Conservation (phyloP, 2,888 invertebrate genomes). For the Brachypalpus laphriformis region DNA sequence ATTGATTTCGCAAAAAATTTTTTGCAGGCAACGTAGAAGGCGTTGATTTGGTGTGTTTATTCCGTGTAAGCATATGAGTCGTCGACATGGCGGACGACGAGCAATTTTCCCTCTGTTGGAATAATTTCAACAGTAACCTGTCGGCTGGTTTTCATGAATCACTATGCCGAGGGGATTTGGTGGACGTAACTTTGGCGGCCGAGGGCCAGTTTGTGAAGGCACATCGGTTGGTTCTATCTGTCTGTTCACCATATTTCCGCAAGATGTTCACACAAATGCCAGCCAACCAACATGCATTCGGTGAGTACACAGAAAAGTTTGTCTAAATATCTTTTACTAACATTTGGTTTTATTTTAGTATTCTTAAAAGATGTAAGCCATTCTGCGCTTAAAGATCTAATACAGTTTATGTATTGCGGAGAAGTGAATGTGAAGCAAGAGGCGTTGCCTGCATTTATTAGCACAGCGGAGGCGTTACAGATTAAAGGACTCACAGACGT, state of each 20-base stretch:
- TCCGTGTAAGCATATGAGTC: slow-evolving; percentile 52
- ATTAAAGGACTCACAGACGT: slow-evolving; percentile 88
- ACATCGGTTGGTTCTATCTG: slow-evolving; percentile 88
- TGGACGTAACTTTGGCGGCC: slow-evolving; percentile 88
- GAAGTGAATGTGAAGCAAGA: slow-evolving; percentile 89
- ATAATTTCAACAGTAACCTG: slow-evolving; percentile 89
- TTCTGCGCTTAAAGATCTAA: slow-evolving; percentile 87
- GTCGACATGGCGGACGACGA: slow-evolving; percentile 88
- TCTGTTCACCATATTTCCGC: slow-evolving; percentile 89
- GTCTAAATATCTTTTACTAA: background rate
- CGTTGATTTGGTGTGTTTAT: slow-evolving; percentile 45
- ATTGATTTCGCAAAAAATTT: slow-evolving; percentile 37
- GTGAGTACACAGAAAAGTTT: slow-evolving; percentile 78
- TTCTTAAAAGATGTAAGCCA: slow-evolving; percentile 89
- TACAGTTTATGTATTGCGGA: slow-evolving; percentile 89
- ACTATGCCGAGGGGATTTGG: slow-evolving; percentile 87
- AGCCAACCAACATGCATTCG: slow-evolving; percentile 87
- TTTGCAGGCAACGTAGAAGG: slow-evolving; percentile 24
- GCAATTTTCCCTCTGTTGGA: slow-evolving; percentile 90
- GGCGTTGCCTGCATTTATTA: slow-evolving; percentile 88
- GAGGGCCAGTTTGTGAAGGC: slow-evolving; percentile 88
- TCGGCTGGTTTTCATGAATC: slow-evolving; percentile 89
- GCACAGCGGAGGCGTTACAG: slow-evolving; percentile 89
- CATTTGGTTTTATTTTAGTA: too few relatives aligned
- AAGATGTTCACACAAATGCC: slow-evolving; percentile 88